phyloP scores from a whole-genome alignment of 2,797 vertebrate genomes.

The Diceros bicornis region DNA sequence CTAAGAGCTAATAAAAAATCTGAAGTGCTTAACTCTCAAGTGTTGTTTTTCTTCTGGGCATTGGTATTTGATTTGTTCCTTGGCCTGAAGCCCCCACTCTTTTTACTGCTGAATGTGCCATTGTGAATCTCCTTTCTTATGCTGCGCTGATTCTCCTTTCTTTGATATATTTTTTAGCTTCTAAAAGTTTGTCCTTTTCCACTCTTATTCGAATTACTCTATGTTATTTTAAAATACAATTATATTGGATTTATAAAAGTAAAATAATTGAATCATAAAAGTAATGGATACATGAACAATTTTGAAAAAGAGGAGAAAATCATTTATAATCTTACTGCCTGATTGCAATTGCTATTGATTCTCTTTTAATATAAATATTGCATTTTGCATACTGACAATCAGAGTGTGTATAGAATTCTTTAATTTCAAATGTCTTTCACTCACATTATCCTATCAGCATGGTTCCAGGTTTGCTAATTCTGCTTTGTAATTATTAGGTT shows the following conservation, averaged over 20 bases:
- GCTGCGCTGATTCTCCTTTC: conserved; percentile 46
- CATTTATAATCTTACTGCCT: conserved; percentile 33
- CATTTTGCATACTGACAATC: conserved; percentile 1
- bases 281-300: background rate
- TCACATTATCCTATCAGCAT: background rate
- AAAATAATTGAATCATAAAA: conserved; percentile 56
- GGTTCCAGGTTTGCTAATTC: conserved; percentile 14
- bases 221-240: conserved; percentile 27
- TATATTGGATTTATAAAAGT: conserved; percentile 41
- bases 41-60: conserved; percentile 77
- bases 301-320: conserved; percentile 52
- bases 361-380: conserved; percentile 12
- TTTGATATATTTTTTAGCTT: conserved; percentile 47
- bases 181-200: conserved; percentile 19
- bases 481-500: conserved; percentile 18
- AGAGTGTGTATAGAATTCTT: background rate
- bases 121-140: conserved; percentile 63
- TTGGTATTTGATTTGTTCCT: conserved; percentile 77
- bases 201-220: conserved; percentile 24
- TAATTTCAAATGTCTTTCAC: background rate
- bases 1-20: conserved; percentile 84
- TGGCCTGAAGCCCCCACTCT: background rate
- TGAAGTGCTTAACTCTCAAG: conserved; percentile 81
- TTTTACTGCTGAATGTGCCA: conserved; percentile 64
- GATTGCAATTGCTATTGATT: conserved; percentile 49